Evolutionary conservation across 2,888 invertebrate species (phyloP), one percentile per base, ranked within the genome.

Genomic region (Aproaerema taeniolella): DNA sequence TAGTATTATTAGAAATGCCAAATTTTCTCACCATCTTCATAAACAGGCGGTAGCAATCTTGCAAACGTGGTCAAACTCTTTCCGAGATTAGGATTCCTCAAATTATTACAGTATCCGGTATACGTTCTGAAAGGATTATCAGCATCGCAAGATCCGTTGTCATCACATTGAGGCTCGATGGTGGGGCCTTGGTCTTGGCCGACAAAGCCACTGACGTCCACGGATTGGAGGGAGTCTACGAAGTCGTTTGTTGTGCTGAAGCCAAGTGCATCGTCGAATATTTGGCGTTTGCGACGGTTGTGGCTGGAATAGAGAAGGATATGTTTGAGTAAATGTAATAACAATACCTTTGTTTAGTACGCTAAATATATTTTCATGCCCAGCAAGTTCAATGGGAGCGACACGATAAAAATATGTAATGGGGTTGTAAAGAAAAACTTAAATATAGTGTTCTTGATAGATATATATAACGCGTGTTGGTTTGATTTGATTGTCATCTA

Each of bases 91-190:
- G 96, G 95, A 61, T 95, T 93, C 20, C 93, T 89, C 35, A 96
- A 71, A 65, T 97, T 97, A 61, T 97, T 97, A 64, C 97, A 97
- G 57, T 93, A 92, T 0, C 96, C 96, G 0, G 94, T 93, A 44
- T 92, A 89, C 0, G 92, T 91, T 52, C 95, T 88, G 74, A 91
- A 94, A 0, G 91, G 93, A 3, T 80, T 89, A 25, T 88, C 90
- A 5, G 91, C 88, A 55, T 95, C 93, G 58, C 96, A 96, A 1
- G 92, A 86, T 0, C 90, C 88, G 0, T 82, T 86, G 40, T 94
- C 92, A 24, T 93, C 93, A 45, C 95, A 94, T 37, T 91, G 89
- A 0, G 92, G 89, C 31, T 92, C 91, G 0, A 91, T 88, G 36
- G 89, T 88, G 6, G 91, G 88, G 0, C 89, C 88, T 29, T 89